These are phyloP conservation scores for Listronotus oregonensis DNA, from an alignment of 1,140 invertebrate genomes.

Conservation along the genomic window DNA sequence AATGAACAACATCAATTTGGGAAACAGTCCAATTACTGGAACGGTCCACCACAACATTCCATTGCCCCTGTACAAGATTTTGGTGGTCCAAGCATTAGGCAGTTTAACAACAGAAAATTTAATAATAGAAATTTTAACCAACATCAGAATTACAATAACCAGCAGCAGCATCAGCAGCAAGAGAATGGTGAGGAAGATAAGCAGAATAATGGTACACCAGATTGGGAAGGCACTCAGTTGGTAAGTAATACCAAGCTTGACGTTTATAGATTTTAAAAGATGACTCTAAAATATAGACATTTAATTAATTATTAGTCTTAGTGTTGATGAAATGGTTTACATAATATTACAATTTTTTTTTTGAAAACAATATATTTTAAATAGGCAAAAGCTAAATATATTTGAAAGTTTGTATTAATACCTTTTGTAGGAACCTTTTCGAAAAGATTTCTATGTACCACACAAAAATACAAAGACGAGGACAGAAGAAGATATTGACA, in stretches of 20 bases:
- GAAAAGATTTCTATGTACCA: slow-evolving; percentile 91
- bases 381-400: no score
- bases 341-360: no score
- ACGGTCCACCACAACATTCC: slow-evolving; percentile 55
- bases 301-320: no score
- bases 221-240: slow-evolving; percentile 18
- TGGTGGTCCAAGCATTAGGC: slow-evolving; percentile 61
- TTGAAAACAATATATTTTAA: no score
- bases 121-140: slow-evolving; percentile 25
- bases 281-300: no score
- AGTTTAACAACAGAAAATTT: slow-evolving; percentile 62
- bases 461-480: slow-evolving; percentile 76
- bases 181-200: slow-evolving; percentile 2
- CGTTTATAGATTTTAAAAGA: background rate
- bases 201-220: background rate
- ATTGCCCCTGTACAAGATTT: slow-evolving; percentile 62
- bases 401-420: no score
- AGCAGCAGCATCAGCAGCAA: slow-evolving; percentile 60
- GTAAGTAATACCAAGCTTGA: no score
- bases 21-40: slow-evolving; percentile 59
- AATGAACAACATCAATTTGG: slow-evolving; percentile 63
- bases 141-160: slow-evolving; percentile 40
- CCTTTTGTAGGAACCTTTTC: slow-evolving; percentile 68
- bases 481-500: slow-evolving; percentile 73
- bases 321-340: no score